These are phyloP conservation scores for Mystacornis crossleyi DNA, from an alignment of 2,113 vertebrate genomes.

Conservation along the genomic window DNA sequence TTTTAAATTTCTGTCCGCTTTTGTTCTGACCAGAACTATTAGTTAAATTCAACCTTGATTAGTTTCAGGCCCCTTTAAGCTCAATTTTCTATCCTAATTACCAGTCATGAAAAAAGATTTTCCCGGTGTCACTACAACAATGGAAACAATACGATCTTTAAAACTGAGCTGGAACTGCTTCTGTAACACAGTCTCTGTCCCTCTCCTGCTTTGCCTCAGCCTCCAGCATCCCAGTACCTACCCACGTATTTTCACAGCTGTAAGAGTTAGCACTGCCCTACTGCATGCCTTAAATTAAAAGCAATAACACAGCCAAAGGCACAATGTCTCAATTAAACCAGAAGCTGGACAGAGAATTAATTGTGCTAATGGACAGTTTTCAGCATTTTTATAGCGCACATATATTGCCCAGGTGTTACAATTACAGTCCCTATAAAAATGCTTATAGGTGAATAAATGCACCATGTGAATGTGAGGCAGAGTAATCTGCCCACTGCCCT, in stretches of 20 bases:
- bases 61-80: background rate
- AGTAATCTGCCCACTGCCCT: constrained; percentile 30
- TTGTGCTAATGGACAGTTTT: constrained; percentile 9
- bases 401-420: constrained; percentile 38
- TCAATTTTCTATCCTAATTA: background rate
- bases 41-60: constrained; percentile 47
- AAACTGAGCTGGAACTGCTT: background rate
- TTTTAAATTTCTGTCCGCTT: background rate
- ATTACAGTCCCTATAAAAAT: constrained; percentile 46
- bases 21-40: constrained; percentile 44
- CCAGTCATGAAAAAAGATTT: background rate
- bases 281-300: background rate
- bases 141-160: background rate
- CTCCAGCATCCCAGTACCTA: background rate
- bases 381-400: constrained; percentile 17
- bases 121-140: background rate
- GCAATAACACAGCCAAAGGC: background rate
- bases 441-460: background rate
- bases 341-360: constrained; percentile 14
- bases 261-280: background rate
- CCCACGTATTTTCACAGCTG: background rate
- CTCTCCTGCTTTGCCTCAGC: background rate
- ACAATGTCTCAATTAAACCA: constrained; percentile 26
- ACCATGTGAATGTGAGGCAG: background rate
- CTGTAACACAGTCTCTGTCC: background rate